Evolutionary conservation across 2,113 vertebrate species (phyloP), one percentile per base, ranked within the genome.

Genomic region (Maccullochella peelii): DNA sequence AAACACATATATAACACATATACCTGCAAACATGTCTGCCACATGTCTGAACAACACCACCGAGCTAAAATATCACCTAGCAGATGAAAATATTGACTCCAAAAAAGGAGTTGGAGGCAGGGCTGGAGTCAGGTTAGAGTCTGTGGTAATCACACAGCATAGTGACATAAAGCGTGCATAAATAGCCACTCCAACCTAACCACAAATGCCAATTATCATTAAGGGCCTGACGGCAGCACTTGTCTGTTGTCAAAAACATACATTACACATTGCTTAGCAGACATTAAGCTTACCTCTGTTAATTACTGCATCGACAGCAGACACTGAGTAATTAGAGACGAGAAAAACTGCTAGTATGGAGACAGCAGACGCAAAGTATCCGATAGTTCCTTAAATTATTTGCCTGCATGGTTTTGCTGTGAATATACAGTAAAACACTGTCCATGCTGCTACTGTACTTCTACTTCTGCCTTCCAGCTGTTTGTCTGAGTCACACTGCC

Each of bases 51-150:
- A 66, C 72, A 80, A 5, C 55, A n/a, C 12, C 68, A 8, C n/a
- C 1, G 0, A 47, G 63, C 27, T 78, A 61, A 77, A 76, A 82
- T 82, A 59, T 80, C 55, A 88, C 27, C 65, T 42, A 1, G 49
- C 25, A 67, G 38, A 83, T 86, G 50, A 83, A 90, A 83, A 47
- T 81, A 86, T 80, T 80, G 77, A 88, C 89, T 87, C 38, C 8
- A 50, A 25, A 49, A 49, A 71, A 69, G 38, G 44, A 76, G 33
- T 65, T 23, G 9, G 57, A 75, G 57, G 66, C 15, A 30, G 63
- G 27, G 63, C 27, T 38, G 16, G 10, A 67, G 76, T 47, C 15
- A 70, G 25, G 18, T 6, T 1, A 0, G 0, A 57, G 49, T 66
- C 44, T 55, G 30, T 23, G 11, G 7, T 40, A 33, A 63, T 80